Percentiles rank a stretch among this genome's conserved stretches.
Conservation (phyloP, 2,113 vertebrate species). For the Sciurus niger region DNA sequence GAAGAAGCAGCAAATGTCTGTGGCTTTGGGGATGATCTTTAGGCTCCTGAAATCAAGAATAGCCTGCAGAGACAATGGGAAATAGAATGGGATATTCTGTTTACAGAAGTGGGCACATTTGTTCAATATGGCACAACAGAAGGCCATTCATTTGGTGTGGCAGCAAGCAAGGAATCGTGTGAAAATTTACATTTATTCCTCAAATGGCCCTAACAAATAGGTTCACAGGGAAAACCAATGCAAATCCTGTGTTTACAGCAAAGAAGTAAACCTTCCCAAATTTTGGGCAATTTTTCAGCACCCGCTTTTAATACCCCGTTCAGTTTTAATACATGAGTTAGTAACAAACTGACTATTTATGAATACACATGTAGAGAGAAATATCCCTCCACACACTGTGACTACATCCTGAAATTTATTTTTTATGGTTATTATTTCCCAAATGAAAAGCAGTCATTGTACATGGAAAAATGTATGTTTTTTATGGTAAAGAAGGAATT, state of each 20-base stretch:
- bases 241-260: background rate
- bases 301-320: background rate
- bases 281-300: background rate
- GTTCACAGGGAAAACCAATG: background rate
- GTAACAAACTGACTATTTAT: background rate
- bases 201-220: conserved; percentile 37
- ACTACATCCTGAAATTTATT: conserved; percentile 4
- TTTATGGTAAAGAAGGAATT: conserved; percentile 41
- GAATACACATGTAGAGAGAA: background rate
- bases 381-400: background rate
- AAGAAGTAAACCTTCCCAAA: background rate
- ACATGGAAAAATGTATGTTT: conserved; percentile 36
- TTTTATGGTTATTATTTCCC: conserved; percentile 47
- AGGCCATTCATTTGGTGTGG: conserved; percentile 43
- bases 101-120: conserved; percentile 66
- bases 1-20: conserved; percentile 13
- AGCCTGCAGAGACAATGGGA: background rate
- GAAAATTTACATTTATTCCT: conserved; percentile 17
- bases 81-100: conserved; percentile 9
- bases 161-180: conserved; percentile 3
- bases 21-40: background rate
- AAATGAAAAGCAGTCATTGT: conserved; percentile 2
- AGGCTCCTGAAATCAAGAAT: conserved; percentile 60
- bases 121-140: conserved; percentile 42
- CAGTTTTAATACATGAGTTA: background rate